Base-by-base conservation (phyloP, 2,888 invertebrate genomes). In the Phasia obesa region DNA sequence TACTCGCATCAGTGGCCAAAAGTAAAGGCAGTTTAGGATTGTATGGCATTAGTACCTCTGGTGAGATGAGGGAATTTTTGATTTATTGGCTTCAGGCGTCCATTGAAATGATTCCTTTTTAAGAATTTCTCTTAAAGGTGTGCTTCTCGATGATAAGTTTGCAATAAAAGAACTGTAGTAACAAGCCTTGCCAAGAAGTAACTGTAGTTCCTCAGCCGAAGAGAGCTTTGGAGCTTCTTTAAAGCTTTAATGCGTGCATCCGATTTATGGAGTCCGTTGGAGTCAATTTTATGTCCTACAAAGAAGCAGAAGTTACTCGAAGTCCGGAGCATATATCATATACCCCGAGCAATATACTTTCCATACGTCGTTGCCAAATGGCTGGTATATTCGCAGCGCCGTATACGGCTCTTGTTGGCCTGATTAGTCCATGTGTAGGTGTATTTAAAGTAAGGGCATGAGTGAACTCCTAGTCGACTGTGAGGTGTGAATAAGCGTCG, bases 381-480 rank as follows among this genome's bases (percentile, higher is more conserved):
- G 31, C 2, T 31, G 31, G 5, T 7, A 31, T 31, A 9, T 31
- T 31, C 31, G 31, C 31, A 31, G 31, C 31, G 31, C 31, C 31
- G 31, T 31, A 31, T 31, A 7, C 5, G 31, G 31, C 71, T 27
- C 75, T 57, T 47, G 42, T 71, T 2, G 73, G 80, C 21, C 76
- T 42, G 25, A 80, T 74, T 11, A 80, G 31, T 1, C 79, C 74
- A 17, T 74, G 73, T 31, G 79, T 79, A 5, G 64, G 42, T n/a
- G 73, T 67, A 23, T 73, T 67, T 59, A 71, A 65, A 19, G 51
- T 77, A 23, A 62, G 71, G n/a, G 57, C 75, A 71, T 59, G 74
- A 55, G 71, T 71, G 62, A 62, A 67, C 6, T 57, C 70, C 27
- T 57, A 69, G 53, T 55, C 75, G 9, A 64, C 65, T 23, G 17